Percentiles rank a stretch among this genome's conserved stretches.
Conservation (phyloP, 2,888 invertebrate genomes). For the Morinoia aosen region DNA sequence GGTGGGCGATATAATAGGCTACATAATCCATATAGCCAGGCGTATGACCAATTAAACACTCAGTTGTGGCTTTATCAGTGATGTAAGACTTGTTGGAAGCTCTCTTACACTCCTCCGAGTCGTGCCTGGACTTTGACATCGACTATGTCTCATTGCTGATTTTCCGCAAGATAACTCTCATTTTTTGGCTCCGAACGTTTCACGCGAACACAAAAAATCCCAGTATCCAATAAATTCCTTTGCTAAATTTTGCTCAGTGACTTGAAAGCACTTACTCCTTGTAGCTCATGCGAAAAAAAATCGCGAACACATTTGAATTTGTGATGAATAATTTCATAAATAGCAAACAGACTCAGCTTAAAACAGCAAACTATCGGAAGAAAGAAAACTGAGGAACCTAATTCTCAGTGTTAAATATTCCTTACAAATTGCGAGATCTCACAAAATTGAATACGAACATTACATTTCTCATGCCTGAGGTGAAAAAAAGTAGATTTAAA, state of each 20-base stretch:
- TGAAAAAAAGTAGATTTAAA: neutral
- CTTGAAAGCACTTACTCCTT: neutral
- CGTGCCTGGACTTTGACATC: neutral
- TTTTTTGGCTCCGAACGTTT: neutral
- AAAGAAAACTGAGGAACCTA: too few species aligned
- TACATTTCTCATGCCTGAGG: neutral
- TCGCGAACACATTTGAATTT: too few species aligned
- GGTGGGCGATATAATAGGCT: neutral
- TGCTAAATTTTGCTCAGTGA: neutral
- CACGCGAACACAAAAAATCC: neutral
- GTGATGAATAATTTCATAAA: too few species aligned
- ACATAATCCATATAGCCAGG: neutral
- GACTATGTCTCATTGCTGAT: neutral
- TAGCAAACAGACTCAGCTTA: too few species aligned
- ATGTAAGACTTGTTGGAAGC: neutral
- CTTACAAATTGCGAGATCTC: too few species aligned
- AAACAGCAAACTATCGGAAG: too few species aligned
- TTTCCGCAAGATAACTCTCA: neutral
- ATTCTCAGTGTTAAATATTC: too few species aligned
- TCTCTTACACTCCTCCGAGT: neutral
- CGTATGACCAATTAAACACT: neutral
- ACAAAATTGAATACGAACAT: too few species aligned
- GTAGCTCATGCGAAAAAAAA: neutral
- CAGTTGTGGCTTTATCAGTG: slow-evolving; percentile 26
- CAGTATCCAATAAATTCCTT: neutral